Evolutionary conservation across 2,888 invertebrate genomes (phyloP).

Genomic region (Clunio marinus): DNA sequence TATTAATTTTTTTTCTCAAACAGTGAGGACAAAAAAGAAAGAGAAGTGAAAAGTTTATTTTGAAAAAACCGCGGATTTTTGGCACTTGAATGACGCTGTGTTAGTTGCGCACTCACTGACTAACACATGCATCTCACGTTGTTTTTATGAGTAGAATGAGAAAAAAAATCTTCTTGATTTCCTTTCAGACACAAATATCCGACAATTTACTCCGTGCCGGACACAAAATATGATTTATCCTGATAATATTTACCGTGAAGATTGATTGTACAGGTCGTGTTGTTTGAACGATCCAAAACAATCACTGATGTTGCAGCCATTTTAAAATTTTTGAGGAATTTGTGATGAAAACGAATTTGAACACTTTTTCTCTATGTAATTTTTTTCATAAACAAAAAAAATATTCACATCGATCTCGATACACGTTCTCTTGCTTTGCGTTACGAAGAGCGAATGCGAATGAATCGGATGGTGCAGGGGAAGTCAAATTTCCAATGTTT

Average conservation of each 20-base stretch:
- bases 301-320: conserved; percentile 92
- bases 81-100: background rate
- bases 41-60: conserved; percentile 11
- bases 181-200: conserved; percentile 7
- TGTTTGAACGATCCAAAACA: conserved; percentile 91
- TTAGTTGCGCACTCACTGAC: background rate
- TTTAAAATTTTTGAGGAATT: conserved; percentile 44
- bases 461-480: conserved; percentile 1
- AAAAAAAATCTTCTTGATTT: background rate
- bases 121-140: background rate
- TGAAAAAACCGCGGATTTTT: conserved; percentile 33
- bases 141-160: conserved; percentile 3
- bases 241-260: conserved; percentile 76
- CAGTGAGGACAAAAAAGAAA: background rate
- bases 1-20: background rate
- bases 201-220: conserved; percentile 15
- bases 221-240: background rate
- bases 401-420: conserved; percentile 33
- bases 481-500: too few species aligned
- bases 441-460: background rate
- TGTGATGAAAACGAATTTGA: conserved; percentile 38
- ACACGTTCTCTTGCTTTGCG: conserved; percentile 24
- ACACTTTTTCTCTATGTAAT: conserved; percentile 37
- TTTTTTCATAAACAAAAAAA: conserved; percentile 39
- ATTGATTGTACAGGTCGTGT: conserved; percentile 94